Base-by-base conservation (phyloP, 2,888 invertebrate genomes). In the Ochropleura plecta region DNA sequence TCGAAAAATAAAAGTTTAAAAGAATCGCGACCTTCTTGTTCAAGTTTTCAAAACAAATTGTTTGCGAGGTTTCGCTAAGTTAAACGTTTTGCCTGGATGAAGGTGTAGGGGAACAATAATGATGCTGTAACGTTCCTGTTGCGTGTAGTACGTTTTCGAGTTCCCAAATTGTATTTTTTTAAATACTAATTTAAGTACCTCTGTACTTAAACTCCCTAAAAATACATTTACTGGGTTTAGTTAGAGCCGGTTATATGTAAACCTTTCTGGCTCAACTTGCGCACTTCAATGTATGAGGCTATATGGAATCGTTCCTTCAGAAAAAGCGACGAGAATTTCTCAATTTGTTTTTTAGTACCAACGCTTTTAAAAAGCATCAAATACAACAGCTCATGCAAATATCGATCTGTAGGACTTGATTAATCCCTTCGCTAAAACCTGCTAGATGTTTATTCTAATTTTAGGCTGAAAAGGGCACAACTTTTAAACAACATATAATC, bases 401-500 rank as follows among this genome's bases (percentile, higher is more conserved):
- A n/a, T 12, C 1, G 0, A 10, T 8, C 3, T 1, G 14, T 18
- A 12, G 20, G 3, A 57, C 75, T 65, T n/a, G 2, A 40, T 16
- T 6, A 57, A 46, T 51, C 4, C 30, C 14, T 48, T 48, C 20
- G 46, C 18, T 3, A 4, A 60, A 49, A 20, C 20, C 44, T 10
- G 69, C 44, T 44, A 44, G 10, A 20, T 20, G n/a, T 3, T 14
- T 49, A 51, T 63, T 40, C 7, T 18, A 18, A 42, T 68, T 62
- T 40, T 7, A 40, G 14, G 42, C 10, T 18, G 9, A n/a, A 30
- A 55, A 49, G 30, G 42, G 2, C 51, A 77, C 48, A 57, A 14
- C 18, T 30, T 55, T 44, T n/a, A 40, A 20, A n/a, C 16, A 30
- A 10, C 44, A 53, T 9, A 49, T 42, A 70, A 53, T 78, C 71